Evolutionary conservation across 2,888 invertebrate genomes (phyloP), one percentile per base, ranked within the genome.

Genomic region (Acrobasis consociella): DNA sequence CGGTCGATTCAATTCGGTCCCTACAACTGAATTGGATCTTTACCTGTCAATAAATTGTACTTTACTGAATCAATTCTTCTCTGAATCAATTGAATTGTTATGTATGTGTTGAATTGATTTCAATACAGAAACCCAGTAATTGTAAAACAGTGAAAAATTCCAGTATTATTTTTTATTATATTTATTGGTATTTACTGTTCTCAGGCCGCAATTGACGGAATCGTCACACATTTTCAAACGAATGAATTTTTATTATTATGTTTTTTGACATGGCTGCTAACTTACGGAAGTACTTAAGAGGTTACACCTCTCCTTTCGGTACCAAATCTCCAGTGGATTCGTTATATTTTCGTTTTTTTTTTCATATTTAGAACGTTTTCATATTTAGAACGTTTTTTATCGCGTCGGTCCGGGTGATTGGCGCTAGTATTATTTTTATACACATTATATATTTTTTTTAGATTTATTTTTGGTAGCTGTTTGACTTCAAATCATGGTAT

Each of bases 261-360:
- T 61, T 61, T 64, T 49, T 65, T 53, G 22, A 69, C 63, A 76
- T 81, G 86, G 85, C 85, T 85, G 86, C 87, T 86, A 84, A 86
- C 86, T 86, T 86, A 86, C 80, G 73, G 67, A 71, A 62, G 87
- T 87, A 87, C 87, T 87, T 86, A 86, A 80, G 77, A 65, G 52
- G 66, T 65, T 62, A 63, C 64, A 67, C 67, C 50, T 68, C 64
- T 68, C 63, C 68, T n/a, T 74, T 76, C 77, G 74, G 74, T 81
- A 79, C 80, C 76, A 76, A 77, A 76, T 75, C 81, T 81, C 86
- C 86, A 85, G 86, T 86, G 85, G 81, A 62, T 62, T 65, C 63
- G 64, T 67, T 65, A 64, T 64, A 50, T 58, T 62, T 64, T 64
- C 56, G 62, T 65, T 60, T 68, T 38, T 63, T 64, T 66, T 63